Conservation (phyloP, 2,888 invertebrate genomes). For the Zele albiditarsus region DNA sequence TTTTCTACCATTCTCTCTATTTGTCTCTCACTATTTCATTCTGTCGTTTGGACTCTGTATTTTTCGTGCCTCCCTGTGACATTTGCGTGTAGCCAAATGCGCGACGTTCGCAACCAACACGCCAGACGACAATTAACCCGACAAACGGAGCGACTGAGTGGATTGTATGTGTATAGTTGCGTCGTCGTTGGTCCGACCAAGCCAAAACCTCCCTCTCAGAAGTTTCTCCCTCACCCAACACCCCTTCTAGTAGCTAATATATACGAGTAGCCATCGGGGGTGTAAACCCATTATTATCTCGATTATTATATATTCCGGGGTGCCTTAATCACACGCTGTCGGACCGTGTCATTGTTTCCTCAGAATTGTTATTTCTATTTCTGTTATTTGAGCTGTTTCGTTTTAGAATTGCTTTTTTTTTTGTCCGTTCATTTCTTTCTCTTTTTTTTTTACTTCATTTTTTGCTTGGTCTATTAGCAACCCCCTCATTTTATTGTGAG, state of each 20-base stretch:
- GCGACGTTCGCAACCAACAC: conserved; percentile 61
- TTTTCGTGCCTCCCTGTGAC: conserved; percentile 63
- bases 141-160: conserved; percentile 61
- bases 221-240: conserved; percentile 46
- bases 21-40: background rate
- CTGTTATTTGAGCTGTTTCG: conserved; percentile 20
- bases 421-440: conserved; percentile 35
- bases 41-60: conserved; percentile 30
- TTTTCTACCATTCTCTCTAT: background rate
- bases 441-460: conserved; percentile 29
- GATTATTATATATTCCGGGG: conserved; percentile 66
- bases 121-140: conserved; percentile 71
- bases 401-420: conserved; percentile 28
- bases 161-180: conserved; percentile 15
- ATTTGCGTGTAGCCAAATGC: conserved; percentile 67
- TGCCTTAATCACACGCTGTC: conserved; percentile 68
- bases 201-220: conserved; percentile 45
- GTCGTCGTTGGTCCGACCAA: conserved; percentile 44
- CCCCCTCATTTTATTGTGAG: conserved; percentile 12
- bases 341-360: conserved; percentile 66
- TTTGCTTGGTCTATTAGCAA: background rate
- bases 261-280: conserved; percentile 52
- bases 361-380: conserved; percentile 58
- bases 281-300: conserved; percentile 69
- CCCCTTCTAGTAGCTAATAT: conserved; percentile 41